Conservation (phyloP, 2,113 vertebrate genomes). For the Microtus pennsylvanicus region DNA sequence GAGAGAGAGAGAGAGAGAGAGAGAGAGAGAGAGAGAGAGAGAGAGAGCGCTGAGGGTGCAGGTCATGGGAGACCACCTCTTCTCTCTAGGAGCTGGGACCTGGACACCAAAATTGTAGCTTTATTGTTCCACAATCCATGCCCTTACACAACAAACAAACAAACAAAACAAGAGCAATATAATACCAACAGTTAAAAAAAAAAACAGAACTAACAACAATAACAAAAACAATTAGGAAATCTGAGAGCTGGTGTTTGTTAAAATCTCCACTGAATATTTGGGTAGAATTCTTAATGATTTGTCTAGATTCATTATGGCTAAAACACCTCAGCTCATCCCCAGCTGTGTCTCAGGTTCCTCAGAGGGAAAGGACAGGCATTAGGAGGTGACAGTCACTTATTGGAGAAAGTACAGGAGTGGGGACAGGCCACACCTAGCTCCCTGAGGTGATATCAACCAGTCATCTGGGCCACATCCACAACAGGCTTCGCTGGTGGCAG, state of each 20-base stretch:
- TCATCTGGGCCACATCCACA: too few relatives aligned
- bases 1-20: too few relatives aligned
- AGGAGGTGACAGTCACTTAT: neutral
- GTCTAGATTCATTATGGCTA: neutral
- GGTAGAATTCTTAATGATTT: neutral
- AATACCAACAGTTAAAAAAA: too few relatives aligned
- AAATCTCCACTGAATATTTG: neutral
- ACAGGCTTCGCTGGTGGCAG: fast-evolving
- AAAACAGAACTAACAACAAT: neutral
- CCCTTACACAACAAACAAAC: neutral
- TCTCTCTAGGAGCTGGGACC: fast-evolving
- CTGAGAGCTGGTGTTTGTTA: fast-evolving
- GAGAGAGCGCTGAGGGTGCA: fast-evolving
- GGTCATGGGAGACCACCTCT: fast-evolving
- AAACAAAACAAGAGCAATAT: neutral
- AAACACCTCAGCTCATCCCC: fast-evolving
- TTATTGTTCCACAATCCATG: fast-evolving
- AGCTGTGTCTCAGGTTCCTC: too few relatives aligned
- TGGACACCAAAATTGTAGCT: fast-evolving
- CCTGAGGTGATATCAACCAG: neutral
- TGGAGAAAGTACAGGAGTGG: fast-evolving
- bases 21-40: neutral
- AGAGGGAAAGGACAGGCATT: too few relatives aligned
- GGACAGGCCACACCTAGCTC: neutral
- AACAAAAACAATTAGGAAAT: neutral